Base-by-base conservation (phyloP, 2,888 invertebrate species). In the Tetranychus piercei region DNA sequence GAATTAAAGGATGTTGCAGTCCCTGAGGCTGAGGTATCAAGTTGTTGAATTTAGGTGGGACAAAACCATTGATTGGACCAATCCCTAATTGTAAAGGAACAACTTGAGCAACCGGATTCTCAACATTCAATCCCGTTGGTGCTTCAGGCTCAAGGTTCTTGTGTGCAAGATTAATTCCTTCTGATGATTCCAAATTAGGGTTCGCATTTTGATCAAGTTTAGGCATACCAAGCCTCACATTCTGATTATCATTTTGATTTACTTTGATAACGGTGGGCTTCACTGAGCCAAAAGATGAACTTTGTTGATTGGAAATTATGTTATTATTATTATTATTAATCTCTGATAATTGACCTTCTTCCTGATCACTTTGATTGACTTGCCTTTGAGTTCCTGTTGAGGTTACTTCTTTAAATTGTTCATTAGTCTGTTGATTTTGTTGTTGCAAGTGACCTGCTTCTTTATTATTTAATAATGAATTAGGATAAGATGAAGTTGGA, bases 21-120 rank as follows among this genome's bases (percentile, higher is more conserved):
- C 55, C 55, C 55, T 55, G 55, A 55, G 55, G 55, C 55, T 55
- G 55, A 55, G 55, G 55, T 15, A 55, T 55, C 55, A 55, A 55
- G 55, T 55, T 55, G 34, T 34, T 34, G 34, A 34, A 55, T 15
- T 55, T 55, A 55, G 55, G 55, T 55, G 55, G 55, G 55, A 55
- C 55, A 55, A 55, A 55, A 55, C 55, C 15, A 55, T 55, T 55
- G 55, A 55, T 55, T 55, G 55, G 55, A 55, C 55, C 55, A 15
- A 55, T 55, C 55, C 55, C 55, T 55, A 55, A 55, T 55, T 55
- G 55, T 55, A 55, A 55, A 15, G 55, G 8, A 22, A 69, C 69
- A 69, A 69, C 34, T 23, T 69, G 69, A 22, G 69, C 69, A 69
- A 69, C 69, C 69, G 69, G 69, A 69, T 69, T 69, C 34, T 69